These are phyloP conservation scores for Scarus forsteni DNA, from an alignment of 2,797 vertebrate genomes.

Conservation along the genomic window DNA sequence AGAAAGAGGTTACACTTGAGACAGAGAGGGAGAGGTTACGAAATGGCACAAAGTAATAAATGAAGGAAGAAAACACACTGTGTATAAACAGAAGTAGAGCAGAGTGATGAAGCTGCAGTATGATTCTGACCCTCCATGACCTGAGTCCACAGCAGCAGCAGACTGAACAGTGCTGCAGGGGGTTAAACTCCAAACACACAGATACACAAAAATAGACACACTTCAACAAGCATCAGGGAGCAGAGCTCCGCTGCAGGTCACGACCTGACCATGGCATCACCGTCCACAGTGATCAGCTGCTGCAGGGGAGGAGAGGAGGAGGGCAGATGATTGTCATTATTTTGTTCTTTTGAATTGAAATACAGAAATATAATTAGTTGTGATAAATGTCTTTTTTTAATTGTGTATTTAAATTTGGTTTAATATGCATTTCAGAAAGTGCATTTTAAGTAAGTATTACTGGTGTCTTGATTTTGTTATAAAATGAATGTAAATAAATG, in stretches of 20 bases:
- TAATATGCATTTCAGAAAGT: no score
- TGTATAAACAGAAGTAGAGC: neutral
- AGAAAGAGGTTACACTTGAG: neutral
- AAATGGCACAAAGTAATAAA: neutral
- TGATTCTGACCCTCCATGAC: slow-evolving; percentile 34
- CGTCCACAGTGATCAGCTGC: slow-evolving; percentile 34
- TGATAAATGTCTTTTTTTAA: no score
- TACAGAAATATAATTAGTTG: neutral
- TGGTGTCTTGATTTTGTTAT: no score
- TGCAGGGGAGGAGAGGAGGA: neutral
- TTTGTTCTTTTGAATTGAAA: no score
- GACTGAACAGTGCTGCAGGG: slow-evolving; percentile 5
- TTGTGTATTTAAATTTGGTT: no score
- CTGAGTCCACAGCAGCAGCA: slow-evolving; percentile 26
- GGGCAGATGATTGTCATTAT: no score
- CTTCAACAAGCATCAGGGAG: slow-evolving; percentile 16
- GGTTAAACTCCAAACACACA: slow-evolving; percentile 15
- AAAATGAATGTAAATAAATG: no score
- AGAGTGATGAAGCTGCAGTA: slow-evolving; percentile 4
- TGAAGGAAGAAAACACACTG: neutral
- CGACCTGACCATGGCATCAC: slow-evolving; percentile 16
- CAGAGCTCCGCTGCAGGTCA: slow-evolving; percentile 48
- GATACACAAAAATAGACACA: slow-evolving; percentile 20
- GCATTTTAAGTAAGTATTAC: no score
- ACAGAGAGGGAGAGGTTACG: no score